A percentile compares a stretch with the other conserved stretches of the same genome.
These are phyloP conservation scores for Acromyrmex heyeri DNA, from an alignment of 1,140 invertebrate species.

Conservation along the genomic window DNA sequence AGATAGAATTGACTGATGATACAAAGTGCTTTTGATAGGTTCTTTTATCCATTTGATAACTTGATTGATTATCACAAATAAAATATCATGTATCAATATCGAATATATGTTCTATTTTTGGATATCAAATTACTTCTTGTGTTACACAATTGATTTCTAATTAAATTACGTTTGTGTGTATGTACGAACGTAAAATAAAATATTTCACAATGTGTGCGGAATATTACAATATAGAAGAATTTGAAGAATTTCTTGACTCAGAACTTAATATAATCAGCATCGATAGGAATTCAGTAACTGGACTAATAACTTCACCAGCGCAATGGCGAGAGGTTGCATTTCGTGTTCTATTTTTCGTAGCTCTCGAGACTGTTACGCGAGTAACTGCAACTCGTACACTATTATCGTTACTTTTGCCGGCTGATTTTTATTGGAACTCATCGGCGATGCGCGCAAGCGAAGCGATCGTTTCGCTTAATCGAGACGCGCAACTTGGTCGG, in stretches of 20 bases:
- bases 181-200: slow-evolving; percentile 5
- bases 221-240: slow-evolving; percentile 38
- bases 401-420: slow-evolving; percentile 18
- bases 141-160: not conserved
- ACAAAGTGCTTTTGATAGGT: slow-evolving; percentile 28
- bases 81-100: slow-evolving; percentile 12
- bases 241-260: slow-evolving; percentile 8
- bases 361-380: slow-evolving; percentile 19
- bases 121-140: not conserved
- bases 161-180: not conserved
- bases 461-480: slow-evolving; percentile 40
- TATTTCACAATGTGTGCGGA: not conserved
- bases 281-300: slow-evolving; percentile 32
- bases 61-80: slow-evolving; percentile 31
- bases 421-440: slow-evolving; percentile 33
- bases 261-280: slow-evolving; percentile 28
- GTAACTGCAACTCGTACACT: slow-evolving; percentile 24
- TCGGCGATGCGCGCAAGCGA: slow-evolving; percentile 1
- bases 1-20: slow-evolving; percentile 20
- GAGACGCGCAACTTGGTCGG: slow-evolving; percentile 16
- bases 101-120: not conserved
- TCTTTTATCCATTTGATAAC: slow-evolving; percentile 9
- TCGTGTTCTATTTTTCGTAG: slow-evolving; percentile 23
- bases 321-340: not conserved
- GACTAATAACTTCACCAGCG: slow-evolving; percentile 22